Base-by-base conservation (phyloP, 2,888 invertebrate genomes). In the Lycia hirtaria region DNA sequence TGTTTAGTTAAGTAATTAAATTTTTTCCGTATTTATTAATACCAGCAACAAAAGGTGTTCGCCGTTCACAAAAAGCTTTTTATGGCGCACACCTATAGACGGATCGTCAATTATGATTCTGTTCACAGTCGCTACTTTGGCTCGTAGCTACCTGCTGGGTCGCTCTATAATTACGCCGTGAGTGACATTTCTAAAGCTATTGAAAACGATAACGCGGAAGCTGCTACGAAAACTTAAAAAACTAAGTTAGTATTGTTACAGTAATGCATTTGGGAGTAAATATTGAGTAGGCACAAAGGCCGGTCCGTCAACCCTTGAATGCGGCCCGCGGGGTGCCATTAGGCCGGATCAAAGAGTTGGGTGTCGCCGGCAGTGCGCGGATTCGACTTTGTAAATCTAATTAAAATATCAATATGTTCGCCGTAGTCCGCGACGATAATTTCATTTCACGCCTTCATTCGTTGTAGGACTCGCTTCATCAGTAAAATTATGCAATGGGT, bases 401-500 rank as follows among this genome's bases (percentile, higher is more conserved):
- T 92, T 92, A 91, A 91, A 92, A 91, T 92, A 91, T 92, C 91
- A 92, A 91, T 92, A 92, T 91, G 92, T 83, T 90, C 80, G 76
- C 85, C 81, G 81, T 75, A 83, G 80, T 76, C 83, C 85, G 85
- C 85, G 87, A 83, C 85, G 85, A 90, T 87, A 88, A 90, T 90
- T 90, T 80, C 85, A 92, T 91, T 92, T 90, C 86, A 91, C 88
- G 90, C 87, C 81, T 85, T 19, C 82, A 75, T 81, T 80, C 76
- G 75, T 65, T 62, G 66, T 62, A 54, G 56, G 56, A 56, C 22
- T 37, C 41, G 53, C 41, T 59, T 51, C 51, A 55, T 56, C 53
- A 33, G 40, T 56, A 24, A 24, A 14, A n/a, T 24, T 12, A 41
- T 40, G 47, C 49, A 50, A 58, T 41, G 51, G 49, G 38, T 52